phyloP scores from a whole-genome alignment of 2,113 vertebrate species.

The Cyanoramphus novaezelandiae region DNA sequence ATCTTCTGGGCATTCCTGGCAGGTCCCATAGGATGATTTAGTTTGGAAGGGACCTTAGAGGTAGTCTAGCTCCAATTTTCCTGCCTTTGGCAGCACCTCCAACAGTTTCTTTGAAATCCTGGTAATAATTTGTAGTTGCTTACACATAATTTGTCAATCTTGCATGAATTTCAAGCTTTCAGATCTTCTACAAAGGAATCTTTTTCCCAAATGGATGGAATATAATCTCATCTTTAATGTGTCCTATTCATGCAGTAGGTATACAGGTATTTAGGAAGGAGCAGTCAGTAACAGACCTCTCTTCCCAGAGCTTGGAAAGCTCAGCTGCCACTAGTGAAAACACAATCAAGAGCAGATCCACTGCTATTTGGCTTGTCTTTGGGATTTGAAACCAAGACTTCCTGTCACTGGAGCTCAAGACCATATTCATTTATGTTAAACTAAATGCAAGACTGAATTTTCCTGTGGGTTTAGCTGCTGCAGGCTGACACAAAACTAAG shows the following conservation, averaged over 20 bases:
- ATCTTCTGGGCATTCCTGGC: rapidly evolving
- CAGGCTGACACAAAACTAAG: neutral
- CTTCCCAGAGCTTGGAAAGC: neutral
- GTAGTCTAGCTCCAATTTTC: neutral
- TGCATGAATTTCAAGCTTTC: neutral
- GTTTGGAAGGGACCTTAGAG: neutral
- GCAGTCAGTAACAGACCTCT: neutral
- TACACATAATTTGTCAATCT: neutral
- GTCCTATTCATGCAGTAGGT: neutral
- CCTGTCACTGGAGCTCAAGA: neutral
- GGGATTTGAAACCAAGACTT: neutral
- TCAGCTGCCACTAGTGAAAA: neutral
- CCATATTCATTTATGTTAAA: neutral
- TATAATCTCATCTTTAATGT: neutral
- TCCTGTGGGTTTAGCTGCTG: neutral
- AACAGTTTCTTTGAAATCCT: neutral
- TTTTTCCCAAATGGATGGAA: neutral
- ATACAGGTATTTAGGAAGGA: neutral
- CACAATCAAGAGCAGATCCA: neutral
- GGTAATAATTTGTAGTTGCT: neutral
- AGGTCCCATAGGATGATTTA: neutral
- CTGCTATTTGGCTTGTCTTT: neutral
- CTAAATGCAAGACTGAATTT: neutral
- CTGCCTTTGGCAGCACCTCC: neutral
- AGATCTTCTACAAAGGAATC: neutral